phyloP scores from a whole-genome alignment of 2,113 vertebrate species.

The Nerophis ophidion region DNA sequence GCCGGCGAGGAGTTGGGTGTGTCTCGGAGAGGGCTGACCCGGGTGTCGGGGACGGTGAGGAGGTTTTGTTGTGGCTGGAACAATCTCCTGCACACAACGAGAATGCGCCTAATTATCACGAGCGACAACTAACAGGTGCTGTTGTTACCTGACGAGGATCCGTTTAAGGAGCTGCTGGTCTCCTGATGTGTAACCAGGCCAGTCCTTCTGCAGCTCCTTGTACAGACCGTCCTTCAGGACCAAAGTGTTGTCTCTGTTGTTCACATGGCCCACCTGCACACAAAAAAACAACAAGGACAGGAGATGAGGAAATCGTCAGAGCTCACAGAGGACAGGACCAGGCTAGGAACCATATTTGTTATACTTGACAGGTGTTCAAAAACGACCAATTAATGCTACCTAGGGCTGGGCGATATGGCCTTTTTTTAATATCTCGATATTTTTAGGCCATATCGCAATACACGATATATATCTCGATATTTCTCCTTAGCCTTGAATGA shows the following conservation, averaged over 20 bases:
- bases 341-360: too few species aligned
- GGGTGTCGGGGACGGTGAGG: slow-evolving; percentile 61
- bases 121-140: background rate
- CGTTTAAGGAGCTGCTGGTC: slow-evolving; percentile 87
- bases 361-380: too few species aligned
- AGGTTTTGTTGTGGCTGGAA: slow-evolving; percentile 74
- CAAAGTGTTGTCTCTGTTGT: slow-evolving; percentile 77
- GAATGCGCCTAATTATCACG: background rate
- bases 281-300: slow-evolving; percentile 13
- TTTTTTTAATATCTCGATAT: too few species aligned
- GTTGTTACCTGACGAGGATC: slow-evolving; percentile 80
- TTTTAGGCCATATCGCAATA: too few species aligned
- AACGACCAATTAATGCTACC: too few species aligned
- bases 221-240: slow-evolving; percentile 79
- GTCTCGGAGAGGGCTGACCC: slow-evolving; percentile 81
- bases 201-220: slow-evolving; percentile 86
- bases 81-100: slow-evolving; percentile 72
- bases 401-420: too few species aligned
- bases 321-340: too few species aligned
- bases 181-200: slow-evolving; percentile 85
- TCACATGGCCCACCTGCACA: slow-evolving; percentile 81
- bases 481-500: too few species aligned
- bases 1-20: slow-evolving; percentile 75
- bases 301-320: too few species aligned
- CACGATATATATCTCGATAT: too few species aligned